Percentiles rank a stretch among this genome's conserved stretches.
Conservation (phyloP, 2,888 invertebrate genomes). For the Holacanthella duospinosa region DNA sequence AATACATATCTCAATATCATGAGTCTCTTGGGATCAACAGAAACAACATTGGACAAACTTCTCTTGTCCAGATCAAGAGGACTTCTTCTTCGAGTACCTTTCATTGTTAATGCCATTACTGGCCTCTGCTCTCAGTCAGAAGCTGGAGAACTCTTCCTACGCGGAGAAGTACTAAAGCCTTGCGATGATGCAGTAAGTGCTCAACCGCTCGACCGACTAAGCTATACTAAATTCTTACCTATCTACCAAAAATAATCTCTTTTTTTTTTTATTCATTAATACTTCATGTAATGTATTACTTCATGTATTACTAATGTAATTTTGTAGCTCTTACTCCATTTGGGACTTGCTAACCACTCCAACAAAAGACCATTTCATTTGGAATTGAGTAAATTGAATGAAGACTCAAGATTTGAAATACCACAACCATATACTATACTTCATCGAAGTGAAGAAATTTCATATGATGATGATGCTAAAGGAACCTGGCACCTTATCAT, state of each 20-base stretch:
- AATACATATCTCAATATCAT: conserved; percentile 11
- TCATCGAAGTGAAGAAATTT: conserved; percentile 19
- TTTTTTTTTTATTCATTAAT: no score
- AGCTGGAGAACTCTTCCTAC: conserved; percentile 8
- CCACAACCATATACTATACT: conserved; percentile 25
- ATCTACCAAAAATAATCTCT: no score
- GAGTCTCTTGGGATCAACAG: conserved; percentile 7
- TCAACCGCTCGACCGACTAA: neutral
- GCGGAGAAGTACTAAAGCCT: conserved; percentile 7
- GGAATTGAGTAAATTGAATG: conserved; percentile 8
- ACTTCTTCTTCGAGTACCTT: conserved; percentile 3
- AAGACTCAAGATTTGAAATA: conserved; percentile 7
- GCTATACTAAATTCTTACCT: neutral
- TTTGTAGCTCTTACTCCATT: conserved; percentile 6
- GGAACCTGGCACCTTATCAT: conserved; percentile 18
- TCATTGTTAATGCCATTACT: conserved; percentile 9
- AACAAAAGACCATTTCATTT: conserved; percentile 9
- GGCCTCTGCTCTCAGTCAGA: conserved; percentile 9
- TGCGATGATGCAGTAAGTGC: conserved; percentile 7
- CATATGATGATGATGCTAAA: conserved; percentile 13
- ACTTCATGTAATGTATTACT: no score
- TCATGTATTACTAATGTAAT: neutral
- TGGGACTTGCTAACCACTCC: neutral
- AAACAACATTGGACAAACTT: neutral
- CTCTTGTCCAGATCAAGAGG: conserved; percentile 6